A percentile compares a stretch with the other conserved stretches of the same genome.
phyloP scores from a whole-genome alignment of 1,140 invertebrate genomes.

The Gryon sp. region DNA sequence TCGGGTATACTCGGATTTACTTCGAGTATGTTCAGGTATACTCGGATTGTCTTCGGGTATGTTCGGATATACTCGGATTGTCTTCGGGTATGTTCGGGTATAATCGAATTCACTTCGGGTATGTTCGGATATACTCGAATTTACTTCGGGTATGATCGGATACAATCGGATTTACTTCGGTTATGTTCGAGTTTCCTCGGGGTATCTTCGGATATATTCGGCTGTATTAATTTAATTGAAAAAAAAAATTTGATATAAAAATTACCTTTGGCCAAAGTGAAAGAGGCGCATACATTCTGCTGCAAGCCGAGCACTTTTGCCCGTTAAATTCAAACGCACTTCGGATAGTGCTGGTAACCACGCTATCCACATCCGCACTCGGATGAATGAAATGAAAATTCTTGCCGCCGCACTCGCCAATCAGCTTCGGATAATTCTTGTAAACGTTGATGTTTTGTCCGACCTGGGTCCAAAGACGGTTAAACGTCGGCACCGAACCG shows the following conservation, averaged over 20 bases:
- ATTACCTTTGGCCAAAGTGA: constrained; percentile 91
- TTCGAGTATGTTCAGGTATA: too few relatives aligned
- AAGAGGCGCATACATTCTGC: constrained; percentile 95
- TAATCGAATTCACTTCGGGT: too few relatives aligned
- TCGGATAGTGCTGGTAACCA: constrained; percentile 91
- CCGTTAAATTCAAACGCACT: constrained; percentile 98
- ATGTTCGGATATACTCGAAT: too few relatives aligned
- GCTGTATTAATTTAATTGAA: too few relatives aligned
- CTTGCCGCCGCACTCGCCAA: constrained; percentile 99
- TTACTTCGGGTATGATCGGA: too few relatives aligned
- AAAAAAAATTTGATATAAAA: neutral
- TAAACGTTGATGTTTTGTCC: constrained; percentile 93
- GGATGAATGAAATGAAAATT: constrained; percentile 99
- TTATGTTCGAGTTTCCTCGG: too few relatives aligned
- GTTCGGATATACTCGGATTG: too few relatives aligned
- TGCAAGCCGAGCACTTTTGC: constrained; percentile 99
- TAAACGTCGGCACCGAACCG: constrained; percentile 97
- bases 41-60: too few relatives aligned
- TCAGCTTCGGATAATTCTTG: constrained; percentile 94
- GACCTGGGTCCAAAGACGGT: constrained; percentile 95
- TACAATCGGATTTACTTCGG: too few relatives aligned
- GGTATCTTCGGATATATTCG: too few relatives aligned
- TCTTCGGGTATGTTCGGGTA: too few relatives aligned
- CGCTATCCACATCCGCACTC: constrained; percentile 91
- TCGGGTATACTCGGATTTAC: too few relatives aligned